A percentile compares a stretch with the other conserved stretches of the same genome.
Evolutionary conservation across 2,113 vertebrate species (phyloP).

Genomic region (Zootoca vivipara): DNA sequence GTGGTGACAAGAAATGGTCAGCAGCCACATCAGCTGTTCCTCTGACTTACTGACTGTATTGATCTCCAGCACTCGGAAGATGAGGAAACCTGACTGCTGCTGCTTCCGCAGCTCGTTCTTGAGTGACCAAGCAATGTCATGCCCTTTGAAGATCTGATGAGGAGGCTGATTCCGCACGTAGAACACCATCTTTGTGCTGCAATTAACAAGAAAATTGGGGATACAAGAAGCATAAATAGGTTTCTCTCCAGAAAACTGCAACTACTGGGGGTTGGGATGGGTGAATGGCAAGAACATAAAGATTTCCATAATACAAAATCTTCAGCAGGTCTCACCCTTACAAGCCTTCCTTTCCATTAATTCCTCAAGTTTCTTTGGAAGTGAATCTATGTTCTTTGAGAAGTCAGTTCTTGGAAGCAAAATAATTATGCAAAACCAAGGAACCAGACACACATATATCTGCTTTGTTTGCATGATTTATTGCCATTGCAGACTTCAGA

Average conservation of each 20-base stretch:
- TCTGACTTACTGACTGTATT: conserved; percentile 92
- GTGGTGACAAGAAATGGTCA: background rate
- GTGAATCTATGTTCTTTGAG: background rate
- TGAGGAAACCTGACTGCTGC: conserved; percentile 94
- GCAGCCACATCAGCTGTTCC: background rate
- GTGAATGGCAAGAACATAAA: background rate
- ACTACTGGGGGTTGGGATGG: background rate
- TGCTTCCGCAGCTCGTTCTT: conserved; percentile 91
- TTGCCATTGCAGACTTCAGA: background rate
- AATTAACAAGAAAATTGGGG: conserved; percentile 22
- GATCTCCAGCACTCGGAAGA: conserved; percentile 88
- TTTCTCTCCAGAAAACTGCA: background rate
- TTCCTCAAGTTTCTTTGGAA: background rate
- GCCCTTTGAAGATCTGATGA: conserved; percentile 88
- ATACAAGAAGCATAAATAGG: background rate
- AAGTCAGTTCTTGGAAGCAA: background rate
- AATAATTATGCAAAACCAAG: background rate
- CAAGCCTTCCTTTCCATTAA: background rate
- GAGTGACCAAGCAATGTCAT: conserved; percentile 86
- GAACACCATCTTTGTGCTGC: conserved; percentile 95
- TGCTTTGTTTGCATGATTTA: background rate
- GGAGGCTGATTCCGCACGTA: conserved; percentile 91
- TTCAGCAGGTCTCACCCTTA: background rate
- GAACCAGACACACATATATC: background rate
- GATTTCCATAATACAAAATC: background rate